These are phyloP conservation scores for Sarotherodon lohbergeri DNA, from an alignment of 2,113 vertebrate species.

Conservation along the genomic window DNA sequence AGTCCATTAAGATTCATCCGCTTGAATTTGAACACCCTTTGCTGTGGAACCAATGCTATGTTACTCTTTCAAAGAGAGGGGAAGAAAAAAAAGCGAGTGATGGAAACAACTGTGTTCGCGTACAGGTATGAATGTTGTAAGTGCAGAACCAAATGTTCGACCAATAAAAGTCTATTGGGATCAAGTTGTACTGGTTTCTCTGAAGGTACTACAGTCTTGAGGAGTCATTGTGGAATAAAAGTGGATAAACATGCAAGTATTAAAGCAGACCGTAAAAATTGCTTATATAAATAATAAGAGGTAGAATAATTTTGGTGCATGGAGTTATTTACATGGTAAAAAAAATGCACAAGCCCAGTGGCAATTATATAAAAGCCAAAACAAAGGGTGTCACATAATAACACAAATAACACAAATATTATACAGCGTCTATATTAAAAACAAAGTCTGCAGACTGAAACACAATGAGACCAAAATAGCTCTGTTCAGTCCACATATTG, in stretches of 20 bases:
- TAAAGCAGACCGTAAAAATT: not conserved
- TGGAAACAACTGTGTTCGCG: no score
- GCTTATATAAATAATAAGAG: not conserved
- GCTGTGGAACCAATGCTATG: no score
- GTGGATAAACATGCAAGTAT: not conserved
- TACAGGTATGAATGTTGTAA: no score
- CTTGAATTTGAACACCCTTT: no score
- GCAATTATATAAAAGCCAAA: not conserved
- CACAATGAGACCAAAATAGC: conserved; percentile 42
- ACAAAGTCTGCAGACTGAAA: not conserved
- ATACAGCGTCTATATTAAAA: not conserved
- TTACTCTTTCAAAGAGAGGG: no score
- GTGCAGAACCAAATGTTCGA: no score
- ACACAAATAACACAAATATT: not conserved
- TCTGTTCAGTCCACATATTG: not conserved
- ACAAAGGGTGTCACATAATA: not conserved
- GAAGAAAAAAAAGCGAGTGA: no score
- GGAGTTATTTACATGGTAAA: not conserved
- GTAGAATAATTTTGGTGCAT: not conserved
- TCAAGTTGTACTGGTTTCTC: no score
- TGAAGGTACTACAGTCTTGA: not conserved
- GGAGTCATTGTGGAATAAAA: not conserved
- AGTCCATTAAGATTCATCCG: no score
- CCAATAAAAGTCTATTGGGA: no score
- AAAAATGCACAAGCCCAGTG: not conserved